A percentile compares a stretch with the other conserved stretches of the same genome.
These are phyloP conservation scores for Bucorvus abyssinicus DNA, from an alignment of 2,797 vertebrate genomes.

Conservation along the genomic window DNA sequence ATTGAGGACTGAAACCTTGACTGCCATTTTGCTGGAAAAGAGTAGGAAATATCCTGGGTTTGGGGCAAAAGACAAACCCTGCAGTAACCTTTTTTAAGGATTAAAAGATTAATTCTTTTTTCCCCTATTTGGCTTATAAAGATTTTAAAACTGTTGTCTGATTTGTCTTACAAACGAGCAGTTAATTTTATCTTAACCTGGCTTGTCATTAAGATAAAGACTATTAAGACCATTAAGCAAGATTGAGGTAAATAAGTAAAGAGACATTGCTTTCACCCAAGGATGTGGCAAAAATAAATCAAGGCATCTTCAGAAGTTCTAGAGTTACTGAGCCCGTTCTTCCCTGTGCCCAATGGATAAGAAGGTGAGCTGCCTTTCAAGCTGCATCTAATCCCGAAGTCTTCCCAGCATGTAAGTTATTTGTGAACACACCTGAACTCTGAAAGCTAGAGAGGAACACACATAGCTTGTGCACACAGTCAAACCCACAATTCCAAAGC, in stretches of 20 bases:
- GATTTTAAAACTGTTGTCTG: neutral
- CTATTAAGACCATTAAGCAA: neutral
- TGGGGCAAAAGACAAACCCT: neutral
- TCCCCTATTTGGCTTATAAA: neutral
- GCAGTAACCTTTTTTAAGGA: neutral
- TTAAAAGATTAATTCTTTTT: neutral
- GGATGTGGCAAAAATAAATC: neutral
- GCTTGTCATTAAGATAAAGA: neutral
- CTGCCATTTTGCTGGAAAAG: neutral
- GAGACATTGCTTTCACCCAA: neutral
- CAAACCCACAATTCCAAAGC: neutral
- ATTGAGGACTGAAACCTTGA: neutral
- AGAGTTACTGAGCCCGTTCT: neutral
- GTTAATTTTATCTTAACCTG: neutral
- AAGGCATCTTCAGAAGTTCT: neutral
- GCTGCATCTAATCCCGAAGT: neutral
- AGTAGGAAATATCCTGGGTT: neutral
- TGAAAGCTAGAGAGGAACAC: neutral
- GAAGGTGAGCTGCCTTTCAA: neutral
- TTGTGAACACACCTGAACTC: neutral
- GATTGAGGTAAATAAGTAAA: neutral
- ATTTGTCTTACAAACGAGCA: neutral
- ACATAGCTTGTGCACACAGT: neutral
- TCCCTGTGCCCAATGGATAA: neutral
- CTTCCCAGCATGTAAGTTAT: neutral